Evolutionary conservation across 2,797 vertebrate species (phyloP).

Genomic region (Alauda arvensis): DNA sequence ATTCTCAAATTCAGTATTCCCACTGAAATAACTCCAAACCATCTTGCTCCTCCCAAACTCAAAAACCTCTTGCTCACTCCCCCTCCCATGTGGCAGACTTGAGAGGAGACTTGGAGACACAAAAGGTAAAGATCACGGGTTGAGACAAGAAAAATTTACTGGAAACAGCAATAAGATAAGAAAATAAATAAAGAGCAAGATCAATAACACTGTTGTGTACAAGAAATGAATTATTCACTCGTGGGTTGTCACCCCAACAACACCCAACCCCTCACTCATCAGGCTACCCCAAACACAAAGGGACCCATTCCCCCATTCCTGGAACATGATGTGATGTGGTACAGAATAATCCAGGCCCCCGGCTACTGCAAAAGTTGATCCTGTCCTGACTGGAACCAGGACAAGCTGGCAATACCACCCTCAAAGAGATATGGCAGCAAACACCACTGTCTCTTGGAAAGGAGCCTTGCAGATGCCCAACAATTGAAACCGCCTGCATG

Average conservation of each 20-base stretch:
- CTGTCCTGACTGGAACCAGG: not conserved
- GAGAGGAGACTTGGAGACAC: not conserved
- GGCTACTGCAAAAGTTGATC: not conserved
- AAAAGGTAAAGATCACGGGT: not conserved
- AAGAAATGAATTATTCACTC: not conserved
- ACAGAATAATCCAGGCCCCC: not conserved
- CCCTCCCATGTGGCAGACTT: not conserved
- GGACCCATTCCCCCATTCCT: not conserved
- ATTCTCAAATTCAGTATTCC: not conserved
- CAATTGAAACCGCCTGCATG: not conserved
- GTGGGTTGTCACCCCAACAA: not conserved
- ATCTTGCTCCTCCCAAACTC: fast-evolving
- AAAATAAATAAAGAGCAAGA: not conserved
- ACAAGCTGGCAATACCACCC: not conserved
- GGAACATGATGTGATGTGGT: not conserved
- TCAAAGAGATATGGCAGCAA: not conserved
- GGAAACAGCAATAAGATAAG: not conserved
- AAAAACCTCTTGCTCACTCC: too few species aligned
- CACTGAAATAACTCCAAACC: not conserved
- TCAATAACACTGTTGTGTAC: not conserved
- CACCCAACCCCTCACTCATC: fast-evolving
- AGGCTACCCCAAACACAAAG: not conserved
- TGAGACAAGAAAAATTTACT: not conserved
- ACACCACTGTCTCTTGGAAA: not conserved
- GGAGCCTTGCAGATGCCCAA: not conserved